Base-by-base conservation (phyloP, 2,888 invertebrate species). In the Stenchaetothrips biformis region DNA sequence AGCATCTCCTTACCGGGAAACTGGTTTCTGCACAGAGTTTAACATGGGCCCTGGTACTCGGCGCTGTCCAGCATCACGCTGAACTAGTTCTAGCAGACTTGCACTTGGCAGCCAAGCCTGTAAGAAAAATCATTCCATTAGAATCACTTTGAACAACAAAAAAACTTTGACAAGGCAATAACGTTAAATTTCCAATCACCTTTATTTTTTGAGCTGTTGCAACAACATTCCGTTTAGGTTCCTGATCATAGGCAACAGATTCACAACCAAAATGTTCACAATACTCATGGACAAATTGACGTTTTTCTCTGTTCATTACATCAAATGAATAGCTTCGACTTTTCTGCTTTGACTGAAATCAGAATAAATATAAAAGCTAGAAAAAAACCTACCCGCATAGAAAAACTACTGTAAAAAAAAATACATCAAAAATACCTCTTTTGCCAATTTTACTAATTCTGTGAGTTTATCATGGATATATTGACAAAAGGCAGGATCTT, bases 181-280 rank as follows among this genome's bases (percentile, higher is more conserved):
- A 48, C 27, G 18, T n/a, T 18, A 47, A 77, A 48, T 37, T 59
- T 37, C 27, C 25, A 53, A 84, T 85, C 85, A 93, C 94, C 90
- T 92, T 93, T 83, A 93, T 94, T 86, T 89, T 92, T 81, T 91
- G 91, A 79, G 97, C 96, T 21, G 95, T 96, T 47, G 95, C 95
- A n/a, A 97, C 95, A 21, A 98, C 94, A 88, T 98, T 98, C 82
- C 97, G 90, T 86, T 98, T 97, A 0, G 98, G 98, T 86, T 98
- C 98, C 27, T 93, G 92, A 88, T 99, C 99, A 86, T 97, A 98
- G 37, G 97, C 96, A 81, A 95, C 94, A 83, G 97, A 95, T 85
- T 96, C 94, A 84, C 97, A 94, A 74, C 97, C 97, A 88, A 98
- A 99, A 87, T 95, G 95, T 85, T 96, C 95, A 84, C 96, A 96